Percentiles rank a stretch among this genome's conserved stretches.
These are phyloP conservation scores for Eledone cirrhosa DNA, from an alignment of 2,888 invertebrate species.

Conservation along the genomic window DNA sequence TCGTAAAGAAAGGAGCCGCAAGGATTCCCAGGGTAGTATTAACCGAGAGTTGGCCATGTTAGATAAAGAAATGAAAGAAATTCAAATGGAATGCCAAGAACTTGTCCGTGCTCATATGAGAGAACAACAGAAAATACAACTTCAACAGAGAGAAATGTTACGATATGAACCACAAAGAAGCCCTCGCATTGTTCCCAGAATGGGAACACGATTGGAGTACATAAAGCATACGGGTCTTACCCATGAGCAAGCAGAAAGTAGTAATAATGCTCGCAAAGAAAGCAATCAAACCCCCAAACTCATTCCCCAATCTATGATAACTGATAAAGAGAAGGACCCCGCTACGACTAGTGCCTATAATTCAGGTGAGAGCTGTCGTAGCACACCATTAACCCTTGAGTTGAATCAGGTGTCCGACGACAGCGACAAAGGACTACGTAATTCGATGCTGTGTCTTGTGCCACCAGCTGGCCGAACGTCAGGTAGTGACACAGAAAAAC, in stretches of 20 bases:
- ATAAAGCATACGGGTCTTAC: constrained; percentile 46
- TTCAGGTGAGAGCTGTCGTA: constrained; percentile 79
- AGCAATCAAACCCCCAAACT: constrained; percentile 41
- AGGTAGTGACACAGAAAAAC: constrained; percentile 62
- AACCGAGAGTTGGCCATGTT: constrained; percentile 72
- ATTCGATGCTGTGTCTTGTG: constrained; percentile 61
- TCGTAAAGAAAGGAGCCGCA: constrained; percentile 42
- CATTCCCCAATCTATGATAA: constrained; percentile 32
- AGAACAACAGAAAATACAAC: constrained; percentile 44
- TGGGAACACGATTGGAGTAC: constrained; percentile 63
- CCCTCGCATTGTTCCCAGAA: constrained; percentile 61
- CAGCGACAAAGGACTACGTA: constrained; percentile 55
- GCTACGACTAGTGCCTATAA: constrained; percentile 77
- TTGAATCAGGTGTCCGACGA: constrained; percentile 58
- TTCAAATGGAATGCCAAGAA: constrained; percentile 71
- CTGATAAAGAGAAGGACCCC: constrained; percentile 64
- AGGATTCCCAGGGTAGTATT: constrained; percentile 60
- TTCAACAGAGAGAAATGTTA: constrained; percentile 33
- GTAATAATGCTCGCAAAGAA: constrained; percentile 41
- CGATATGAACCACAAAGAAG: constrained; percentile 49
- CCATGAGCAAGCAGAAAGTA: constrained; percentile 43
- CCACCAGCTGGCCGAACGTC: constrained; percentile 42
- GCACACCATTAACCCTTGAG: constrained; percentile 68
- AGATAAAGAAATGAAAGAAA: constrained; percentile 73
- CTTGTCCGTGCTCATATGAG: constrained; percentile 65